Percentiles rank a stretch among this genome's conserved stretches.
Conservation (phyloP, 2,113 vertebrate species). For the Sprattus sprattus region DNA sequence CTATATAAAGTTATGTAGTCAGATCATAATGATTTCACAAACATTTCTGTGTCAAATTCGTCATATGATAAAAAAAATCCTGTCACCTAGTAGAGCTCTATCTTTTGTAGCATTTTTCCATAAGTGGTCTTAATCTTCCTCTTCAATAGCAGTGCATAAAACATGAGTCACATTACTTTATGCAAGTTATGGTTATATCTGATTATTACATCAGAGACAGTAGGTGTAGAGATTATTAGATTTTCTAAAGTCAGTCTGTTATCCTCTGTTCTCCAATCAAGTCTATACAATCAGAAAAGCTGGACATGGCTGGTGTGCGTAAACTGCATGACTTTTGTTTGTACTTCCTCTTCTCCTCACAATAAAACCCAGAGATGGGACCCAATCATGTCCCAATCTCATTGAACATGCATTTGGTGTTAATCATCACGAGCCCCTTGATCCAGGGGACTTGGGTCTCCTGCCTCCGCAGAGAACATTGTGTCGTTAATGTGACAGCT, state of each 20-base stretch:
- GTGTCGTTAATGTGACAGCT: constrained; percentile 38
- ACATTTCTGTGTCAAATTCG: too few relatives aligned
- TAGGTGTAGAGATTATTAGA: neutral
- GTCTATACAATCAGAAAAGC: neutral
- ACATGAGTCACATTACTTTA: neutral
- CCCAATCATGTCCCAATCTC: neutral
- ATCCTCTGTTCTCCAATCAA: neutral
- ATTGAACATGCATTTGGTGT: constrained; percentile 20
- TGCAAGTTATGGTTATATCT: neutral
- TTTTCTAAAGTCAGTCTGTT: neutral
- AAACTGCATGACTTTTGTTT: neutral
- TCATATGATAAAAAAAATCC: neutral
- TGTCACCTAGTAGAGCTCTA: neutral
- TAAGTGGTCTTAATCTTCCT: neutral
- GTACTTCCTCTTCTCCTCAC: neutral
- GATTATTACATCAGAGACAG: neutral
- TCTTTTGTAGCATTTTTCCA: neutral
- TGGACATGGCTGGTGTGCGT: neutral
- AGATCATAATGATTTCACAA: too few relatives aligned
- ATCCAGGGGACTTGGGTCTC: constrained; percentile 25
- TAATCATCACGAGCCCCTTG: constrained; percentile 29
- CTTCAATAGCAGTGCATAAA: neutral
- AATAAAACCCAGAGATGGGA: neutral
- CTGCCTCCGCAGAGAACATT: constrained; percentile 28
- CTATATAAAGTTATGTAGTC: neutral